phyloP scores from a whole-genome alignment of 1,140 invertebrate genomes.

The Microplitis demolitor region DNA sequence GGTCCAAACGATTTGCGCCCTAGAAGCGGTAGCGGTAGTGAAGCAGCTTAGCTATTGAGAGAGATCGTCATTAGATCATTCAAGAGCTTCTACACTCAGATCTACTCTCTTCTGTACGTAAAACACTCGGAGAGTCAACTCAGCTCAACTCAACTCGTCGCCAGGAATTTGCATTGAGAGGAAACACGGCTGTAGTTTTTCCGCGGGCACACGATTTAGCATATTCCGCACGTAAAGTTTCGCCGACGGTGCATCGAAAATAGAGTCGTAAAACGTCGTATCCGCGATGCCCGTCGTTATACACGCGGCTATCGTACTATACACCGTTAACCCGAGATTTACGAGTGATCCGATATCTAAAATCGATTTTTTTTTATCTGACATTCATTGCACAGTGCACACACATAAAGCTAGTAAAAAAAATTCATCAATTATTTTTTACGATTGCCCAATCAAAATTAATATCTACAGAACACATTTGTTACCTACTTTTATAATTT shows the following conservation, averaged over 20 bases:
- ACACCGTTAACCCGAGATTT: conserved; percentile 11
- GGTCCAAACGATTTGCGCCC: conserved; percentile 38
- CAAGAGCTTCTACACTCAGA: conserved; percentile 33
- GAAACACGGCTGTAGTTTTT: conserved; percentile 36
- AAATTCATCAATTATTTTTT: too few species aligned
- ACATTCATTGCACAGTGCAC: too few species aligned
- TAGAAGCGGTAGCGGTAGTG: conserved; percentile 7
- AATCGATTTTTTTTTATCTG: conserved; percentile 11
- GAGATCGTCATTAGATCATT: conserved; percentile 40
- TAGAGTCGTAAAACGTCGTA: conserved; percentile 36
- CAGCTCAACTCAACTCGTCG: neutral
- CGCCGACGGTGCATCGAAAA: conserved; percentile 25
- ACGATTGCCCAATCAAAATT: too few species aligned
- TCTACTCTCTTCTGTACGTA: neutral
- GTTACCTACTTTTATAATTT: too few species aligned
- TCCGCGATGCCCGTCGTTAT: conserved; percentile 2
- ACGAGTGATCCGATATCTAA: conserved; percentile 20
- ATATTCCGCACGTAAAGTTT: conserved; percentile 42
- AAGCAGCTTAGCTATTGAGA: neutral
- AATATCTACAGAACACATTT: too few species aligned
- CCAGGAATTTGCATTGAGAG: conserved; percentile 21
- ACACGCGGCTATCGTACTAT: neutral
- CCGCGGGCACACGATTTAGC: conserved; percentile 36
- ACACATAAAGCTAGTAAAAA: too few species aligned
- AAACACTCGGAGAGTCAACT: neutral